A percentile compares a stretch with the other conserved stretches of the same genome.
phyloP scores from a whole-genome alignment of 2,888 invertebrate species.

The Drosophila helvetica region DNA sequence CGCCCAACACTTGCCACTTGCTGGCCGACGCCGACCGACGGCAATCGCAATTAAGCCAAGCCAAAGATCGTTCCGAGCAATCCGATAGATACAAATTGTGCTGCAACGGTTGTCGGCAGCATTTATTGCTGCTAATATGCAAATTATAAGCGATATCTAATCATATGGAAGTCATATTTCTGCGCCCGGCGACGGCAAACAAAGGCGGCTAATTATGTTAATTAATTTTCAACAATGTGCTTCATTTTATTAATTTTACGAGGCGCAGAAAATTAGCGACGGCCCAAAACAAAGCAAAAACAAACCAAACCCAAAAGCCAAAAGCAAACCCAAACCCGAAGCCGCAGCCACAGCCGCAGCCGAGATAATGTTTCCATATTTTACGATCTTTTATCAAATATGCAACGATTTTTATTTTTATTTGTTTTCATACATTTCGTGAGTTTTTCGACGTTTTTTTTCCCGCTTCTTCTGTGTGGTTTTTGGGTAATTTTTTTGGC shows the following conservation, averaged over 20 bases:
- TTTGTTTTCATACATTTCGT: conserved; percentile 35
- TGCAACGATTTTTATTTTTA: conserved; percentile 30
- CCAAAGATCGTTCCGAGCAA: conserved; percentile 30
- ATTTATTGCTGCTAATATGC: conserved; percentile 42
- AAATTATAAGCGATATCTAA: conserved; percentile 39
- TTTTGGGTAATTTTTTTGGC: conserved; percentile 13
- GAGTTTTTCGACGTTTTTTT: conserved; percentile 11
- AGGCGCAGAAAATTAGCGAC: conserved; percentile 72
- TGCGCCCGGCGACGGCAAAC: conserved; percentile 18
- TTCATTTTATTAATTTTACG: conserved; percentile 72
- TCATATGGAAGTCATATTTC: conserved; percentile 30
- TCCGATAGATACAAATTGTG: conserved; percentile 26
- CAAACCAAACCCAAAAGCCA: conserved; percentile 29
- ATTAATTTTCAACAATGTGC: conserved; percentile 64
- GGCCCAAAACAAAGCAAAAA: conserved; percentile 50
- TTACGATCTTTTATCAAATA: conserved; percentile 49
- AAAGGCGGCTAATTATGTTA: conserved; percentile 76
- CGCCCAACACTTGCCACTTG: conserved; percentile 18
- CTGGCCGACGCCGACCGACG: conserved; percentile 58
- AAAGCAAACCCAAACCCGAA: neutral
- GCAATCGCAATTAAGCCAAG: conserved; percentile 56
- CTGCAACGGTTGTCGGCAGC: conserved; percentile 16
- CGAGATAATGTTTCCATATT: conserved; percentile 30
- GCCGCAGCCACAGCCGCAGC: neutral
- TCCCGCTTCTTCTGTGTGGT: conserved; percentile 18